Conservation (phyloP, 2,113 vertebrate species). For the Eclectus roratus region DNA sequence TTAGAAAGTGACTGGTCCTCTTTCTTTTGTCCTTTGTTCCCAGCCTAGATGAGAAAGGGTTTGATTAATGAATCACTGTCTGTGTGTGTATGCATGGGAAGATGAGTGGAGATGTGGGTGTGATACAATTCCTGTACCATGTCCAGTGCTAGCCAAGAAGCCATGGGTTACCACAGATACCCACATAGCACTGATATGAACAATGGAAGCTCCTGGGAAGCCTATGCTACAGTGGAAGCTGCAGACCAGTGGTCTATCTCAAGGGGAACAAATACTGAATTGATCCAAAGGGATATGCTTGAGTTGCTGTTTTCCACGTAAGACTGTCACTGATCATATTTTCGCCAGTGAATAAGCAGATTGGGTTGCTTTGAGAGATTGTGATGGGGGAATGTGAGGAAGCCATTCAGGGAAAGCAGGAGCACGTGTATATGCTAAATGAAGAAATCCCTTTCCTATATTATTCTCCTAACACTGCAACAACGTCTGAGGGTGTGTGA, state of each 20-base stretch:
- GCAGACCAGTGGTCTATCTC: fast-evolving
- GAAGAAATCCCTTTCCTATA: not conserved
- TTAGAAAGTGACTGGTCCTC: not conserved
- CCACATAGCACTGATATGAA: not conserved
- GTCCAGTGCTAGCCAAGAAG: not conserved
- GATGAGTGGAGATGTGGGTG: not conserved
- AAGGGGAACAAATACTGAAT: not conserved
- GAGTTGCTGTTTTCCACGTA: not conserved
- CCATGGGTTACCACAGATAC: not conserved
- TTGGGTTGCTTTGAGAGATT: not conserved
- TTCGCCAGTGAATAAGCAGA: not conserved
- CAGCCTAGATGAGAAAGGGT: not conserved
- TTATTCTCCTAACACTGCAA: not conserved
- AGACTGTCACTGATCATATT: not conserved
- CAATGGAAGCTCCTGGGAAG: not conserved
- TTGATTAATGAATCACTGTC: not conserved
- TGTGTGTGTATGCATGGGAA: not conserved
- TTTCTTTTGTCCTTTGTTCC: not conserved
- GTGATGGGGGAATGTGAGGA: not conserved
- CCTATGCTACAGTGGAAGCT: not conserved
- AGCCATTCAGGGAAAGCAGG: not conserved
- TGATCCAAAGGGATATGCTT: not conserved
- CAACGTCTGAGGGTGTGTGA: not conserved
- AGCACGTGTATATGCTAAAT: not conserved
- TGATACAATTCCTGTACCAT: not conserved